Evolutionary conservation across 2,113 vertebrate genomes (phyloP).

Genomic region (Agapornis roseicollis): DNA sequence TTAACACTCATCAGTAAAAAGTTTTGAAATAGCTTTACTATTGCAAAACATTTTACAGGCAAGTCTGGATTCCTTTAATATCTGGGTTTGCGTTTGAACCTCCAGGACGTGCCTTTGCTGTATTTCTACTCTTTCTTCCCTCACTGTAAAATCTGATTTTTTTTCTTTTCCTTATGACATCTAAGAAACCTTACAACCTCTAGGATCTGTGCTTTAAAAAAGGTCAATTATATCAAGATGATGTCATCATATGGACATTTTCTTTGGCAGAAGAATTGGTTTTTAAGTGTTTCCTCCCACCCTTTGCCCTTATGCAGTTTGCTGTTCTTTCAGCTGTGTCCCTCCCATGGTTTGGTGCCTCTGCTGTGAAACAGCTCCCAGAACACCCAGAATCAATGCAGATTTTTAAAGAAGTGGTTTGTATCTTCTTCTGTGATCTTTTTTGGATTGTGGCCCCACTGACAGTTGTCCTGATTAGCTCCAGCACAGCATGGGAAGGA

Average conservation of each 20-base stretch:
- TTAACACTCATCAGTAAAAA: background rate
- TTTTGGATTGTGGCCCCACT: background rate
- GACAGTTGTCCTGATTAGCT: background rate
- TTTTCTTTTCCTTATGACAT: background rate
- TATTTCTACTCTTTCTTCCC: background rate
- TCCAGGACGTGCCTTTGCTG: background rate
- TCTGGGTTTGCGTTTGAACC: background rate
- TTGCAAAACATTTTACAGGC: constrained; percentile 10
- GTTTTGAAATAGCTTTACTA: background rate
- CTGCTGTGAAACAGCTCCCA: background rate
- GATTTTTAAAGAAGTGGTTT: background rate
- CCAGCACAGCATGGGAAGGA: background rate
- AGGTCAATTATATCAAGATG: background rate
- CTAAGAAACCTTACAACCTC: background rate
- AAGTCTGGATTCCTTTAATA: background rate
- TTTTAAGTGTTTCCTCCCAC: background rate
- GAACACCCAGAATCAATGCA: background rate
- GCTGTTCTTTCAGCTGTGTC: background rate
- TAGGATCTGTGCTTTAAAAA: background rate
- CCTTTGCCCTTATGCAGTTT: background rate
- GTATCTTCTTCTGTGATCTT: background rate
- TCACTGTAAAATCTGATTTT: background rate
- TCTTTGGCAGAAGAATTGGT: background rate
- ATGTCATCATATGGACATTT: background rate
- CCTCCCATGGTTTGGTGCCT: background rate